phyloP scores from a whole-genome alignment of 2,797 vertebrate genomes.

The Sorex maritimensis region DNA sequence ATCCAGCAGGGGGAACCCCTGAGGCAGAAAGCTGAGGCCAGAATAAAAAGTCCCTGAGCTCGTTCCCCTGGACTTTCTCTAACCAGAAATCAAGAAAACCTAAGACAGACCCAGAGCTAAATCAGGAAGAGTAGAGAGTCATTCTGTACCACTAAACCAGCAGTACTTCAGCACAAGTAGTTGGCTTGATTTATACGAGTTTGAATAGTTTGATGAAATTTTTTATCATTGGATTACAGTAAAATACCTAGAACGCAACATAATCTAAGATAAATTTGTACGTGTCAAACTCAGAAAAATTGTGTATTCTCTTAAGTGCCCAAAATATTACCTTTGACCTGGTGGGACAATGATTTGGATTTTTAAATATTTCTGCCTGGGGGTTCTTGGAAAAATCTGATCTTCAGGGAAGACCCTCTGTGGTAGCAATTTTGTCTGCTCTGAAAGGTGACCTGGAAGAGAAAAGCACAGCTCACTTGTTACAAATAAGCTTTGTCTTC shows the following conservation, averaged over 20 bases:
- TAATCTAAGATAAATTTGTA: background rate
- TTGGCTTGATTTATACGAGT: background rate
- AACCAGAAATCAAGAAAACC: background rate
- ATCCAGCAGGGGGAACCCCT: background rate
- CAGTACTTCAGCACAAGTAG: background rate
- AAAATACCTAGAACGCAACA: background rate
- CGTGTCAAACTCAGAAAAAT: slow-evolving; percentile 53
- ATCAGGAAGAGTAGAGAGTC: background rate
- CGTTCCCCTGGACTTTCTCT: background rate
- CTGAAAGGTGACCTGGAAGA: slow-evolving; percentile 37
- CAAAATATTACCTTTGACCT: slow-evolving; percentile 61
- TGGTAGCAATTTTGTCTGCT: background rate
- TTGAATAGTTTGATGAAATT: background rate
- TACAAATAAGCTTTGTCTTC: slow-evolving; percentile 33
- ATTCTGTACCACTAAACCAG: background rate
- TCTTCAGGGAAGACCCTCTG: slow-evolving; percentile 56
- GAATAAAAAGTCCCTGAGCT: background rate
- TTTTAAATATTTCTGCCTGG: slow-evolving; percentile 69
- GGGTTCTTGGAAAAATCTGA: slow-evolving; percentile 62
- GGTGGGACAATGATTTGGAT: slow-evolving; percentile 5
- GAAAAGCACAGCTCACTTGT: background rate
- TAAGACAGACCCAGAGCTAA: background rate
- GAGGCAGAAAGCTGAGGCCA: background rate
- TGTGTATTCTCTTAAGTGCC: slow-evolving; percentile 1
- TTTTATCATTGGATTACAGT: slow-evolving; percentile 28